Conservation (phyloP, 2,113 vertebrate species). For the Eulemur rufifrons region DNA sequence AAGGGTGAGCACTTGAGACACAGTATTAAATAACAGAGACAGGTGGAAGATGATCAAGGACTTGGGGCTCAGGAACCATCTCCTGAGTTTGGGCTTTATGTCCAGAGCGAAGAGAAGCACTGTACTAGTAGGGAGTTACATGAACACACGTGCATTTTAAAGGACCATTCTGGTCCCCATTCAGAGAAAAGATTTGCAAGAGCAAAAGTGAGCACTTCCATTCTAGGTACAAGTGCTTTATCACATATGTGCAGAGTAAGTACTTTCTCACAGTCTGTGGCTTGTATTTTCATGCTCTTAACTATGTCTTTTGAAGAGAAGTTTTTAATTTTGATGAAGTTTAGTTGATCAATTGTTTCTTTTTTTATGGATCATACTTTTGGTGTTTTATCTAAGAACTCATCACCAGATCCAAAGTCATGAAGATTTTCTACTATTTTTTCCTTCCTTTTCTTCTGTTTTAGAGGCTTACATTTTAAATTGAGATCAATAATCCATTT, state of each 20-base stretch:
- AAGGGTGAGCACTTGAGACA: not conserved
- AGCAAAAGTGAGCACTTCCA: not conserved
- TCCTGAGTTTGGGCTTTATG: not conserved
- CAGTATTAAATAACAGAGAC: not conserved
- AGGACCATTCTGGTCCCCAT: fast-evolving
- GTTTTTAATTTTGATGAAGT: not conserved
- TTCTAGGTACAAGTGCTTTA: not conserved
- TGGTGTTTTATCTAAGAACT: not conserved
- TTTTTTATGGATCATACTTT: not conserved
- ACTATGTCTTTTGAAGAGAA: not conserved
- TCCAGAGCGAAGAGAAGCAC: not conserved
- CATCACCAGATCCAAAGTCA: not conserved
- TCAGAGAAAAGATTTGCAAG: not conserved
- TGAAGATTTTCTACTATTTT: not conserved
- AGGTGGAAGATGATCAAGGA: not conserved
- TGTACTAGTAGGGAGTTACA: fast-evolving
- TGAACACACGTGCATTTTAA: not conserved
- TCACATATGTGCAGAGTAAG: fast-evolving
- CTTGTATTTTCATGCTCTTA: not conserved
- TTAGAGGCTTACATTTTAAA: not conserved
- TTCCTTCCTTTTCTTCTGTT: not conserved
- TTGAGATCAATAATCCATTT: not conserved
- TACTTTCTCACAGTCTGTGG: not conserved
- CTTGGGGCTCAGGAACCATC: too few relatives aligned
- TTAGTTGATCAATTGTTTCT: not conserved